Percentiles rank a stretch among this genome's conserved stretches.
phyloP scores from a whole-genome alignment of 2,888 invertebrate species.

The Cylindroiulus punctatus region DNA sequence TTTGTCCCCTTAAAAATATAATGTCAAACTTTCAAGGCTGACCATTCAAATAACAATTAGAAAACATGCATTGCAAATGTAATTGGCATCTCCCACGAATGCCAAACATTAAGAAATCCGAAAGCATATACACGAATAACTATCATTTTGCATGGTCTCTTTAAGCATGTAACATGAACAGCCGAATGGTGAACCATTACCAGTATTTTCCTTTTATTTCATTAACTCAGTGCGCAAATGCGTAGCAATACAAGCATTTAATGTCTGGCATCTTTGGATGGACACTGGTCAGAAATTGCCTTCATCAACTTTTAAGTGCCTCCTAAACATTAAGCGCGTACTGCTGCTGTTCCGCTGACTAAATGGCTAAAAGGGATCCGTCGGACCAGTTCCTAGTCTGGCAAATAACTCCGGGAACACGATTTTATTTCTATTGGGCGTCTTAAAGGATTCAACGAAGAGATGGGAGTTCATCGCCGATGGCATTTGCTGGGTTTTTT shows the following conservation, averaged over 20 bases:
- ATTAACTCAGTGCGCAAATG: not conserved
- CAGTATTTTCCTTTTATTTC: conserved; percentile 21
- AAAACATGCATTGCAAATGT: no score
- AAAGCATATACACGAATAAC: no score
- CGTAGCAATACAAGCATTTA: not conserved
- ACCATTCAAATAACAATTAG: no score
- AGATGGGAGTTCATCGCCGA: not conserved
- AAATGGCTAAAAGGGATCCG: conserved; percentile 19
- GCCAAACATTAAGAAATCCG: no score
- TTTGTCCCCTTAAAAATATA: no score
- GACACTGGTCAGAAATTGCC: conserved; percentile 42
- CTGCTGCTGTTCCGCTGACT: not conserved
- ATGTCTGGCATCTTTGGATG: conserved; percentile 25
- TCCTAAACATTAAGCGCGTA: not conserved
- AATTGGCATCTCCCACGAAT: no score
- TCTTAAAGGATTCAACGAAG: not conserved
- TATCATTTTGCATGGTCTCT: no score
- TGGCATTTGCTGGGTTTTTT: not conserved
- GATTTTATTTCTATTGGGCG: conserved; percentile 15
- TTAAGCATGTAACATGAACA: no score
- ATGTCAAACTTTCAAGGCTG: no score
- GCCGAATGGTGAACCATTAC: not conserved
- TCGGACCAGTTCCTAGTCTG: not conserved
- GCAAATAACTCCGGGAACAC: not conserved
- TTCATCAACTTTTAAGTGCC: conserved; percentile 42